Base-by-base conservation (phyloP, 2,797 vertebrate genomes). In the Leptodactylus fallax region DNA sequence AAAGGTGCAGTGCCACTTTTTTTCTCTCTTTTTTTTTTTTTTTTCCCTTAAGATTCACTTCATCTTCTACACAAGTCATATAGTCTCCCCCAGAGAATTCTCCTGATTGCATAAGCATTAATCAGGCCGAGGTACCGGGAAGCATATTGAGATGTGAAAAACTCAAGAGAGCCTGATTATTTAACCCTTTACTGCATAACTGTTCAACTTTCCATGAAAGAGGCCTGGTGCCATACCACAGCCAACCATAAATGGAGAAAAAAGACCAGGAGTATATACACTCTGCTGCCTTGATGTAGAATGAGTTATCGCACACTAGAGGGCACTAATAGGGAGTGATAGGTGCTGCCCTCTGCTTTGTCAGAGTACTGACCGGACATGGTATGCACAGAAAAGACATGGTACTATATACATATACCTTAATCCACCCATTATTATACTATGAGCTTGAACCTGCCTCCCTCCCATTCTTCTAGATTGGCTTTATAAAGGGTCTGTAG, bases 111-210 rank as follows among this genome's bases (percentile, higher is more conserved):
- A 17, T 71, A 51, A 47, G 47, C 61, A 71, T 84, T 83, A 78
- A 84, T 87, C 87, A 87, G 81, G 77, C 19, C 77, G 23, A 47
- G 76, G 85, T 53, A 58, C 27, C 23, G 36, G 65, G 27, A 63
- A 65, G 27, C 61, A 58, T 47, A 79, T 14, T 25, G 36, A 63
- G 65, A 51, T 17, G 78, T 84, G 82, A 23, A 60, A 74, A 23
- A 84, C 53, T 74, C 13, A 14, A 72, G 85, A 51, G 78, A 81
- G 78, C 85, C 61, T 87, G 78, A 81, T 81, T 82, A 65, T 60
- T 74, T 65, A 81, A 67, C 67, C 21, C 56, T 81, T 27, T 27
- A 58, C 79, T 49, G 63, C 85, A 14, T 60, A 55, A n/a, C 49
- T 17, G 21, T 19, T 74, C 49, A 47, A 60, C 60, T 25, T 71